Evolutionary conservation across 2,888 invertebrate species (phyloP), one percentile per base, ranked within the genome.

Genomic region (Drosophila pseudotalamancana): DNA sequence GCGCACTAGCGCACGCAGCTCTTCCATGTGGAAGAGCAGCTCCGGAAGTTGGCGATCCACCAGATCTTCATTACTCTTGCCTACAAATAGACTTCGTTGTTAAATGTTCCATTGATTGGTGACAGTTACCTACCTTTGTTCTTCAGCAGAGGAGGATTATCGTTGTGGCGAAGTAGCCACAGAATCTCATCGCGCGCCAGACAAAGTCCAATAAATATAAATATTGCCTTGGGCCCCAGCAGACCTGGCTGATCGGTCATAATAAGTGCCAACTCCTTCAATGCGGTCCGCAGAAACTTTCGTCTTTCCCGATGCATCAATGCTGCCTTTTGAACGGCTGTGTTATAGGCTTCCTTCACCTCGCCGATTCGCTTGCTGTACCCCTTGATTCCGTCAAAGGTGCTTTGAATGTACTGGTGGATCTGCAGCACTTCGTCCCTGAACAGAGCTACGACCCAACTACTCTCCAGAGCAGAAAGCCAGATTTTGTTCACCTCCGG

Each of bases 21-120:
- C 99, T 90, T 99, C 98, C 95, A 99, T 99, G 89, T 99, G 98
- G 89, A 99, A 99, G 6, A 99, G 92, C 39, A 99, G 92, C 91
- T 99, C 99, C 1, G 99, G 99, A 37, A 99, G 92, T 90, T 99
- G 99, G 54, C 99, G 94, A 90, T 99, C 99, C 0, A 98, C 96
- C 54, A 99, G 92, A 92, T 98, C 98, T 91, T 98, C 98, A n/a
- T 96, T 94, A 11, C 95, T 94, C 59, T 90, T 90, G n/a, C 90
- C 89, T 89, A 29, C 8, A 68, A 42, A 12, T 5, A 39, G 14
- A 11, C 1, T 2, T 0, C 1, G 42, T 19, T 14, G 6, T 4
- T 6, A 4, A 8, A n/a, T 6, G 5, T 1, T 9, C 4, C 14
- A 34, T 31, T 0, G 1, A 5, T 0, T n/a, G 3, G 1, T 1